Base-by-base conservation (phyloP, 2,113 vertebrate genomes). In the Colinus virginianus region DNA sequence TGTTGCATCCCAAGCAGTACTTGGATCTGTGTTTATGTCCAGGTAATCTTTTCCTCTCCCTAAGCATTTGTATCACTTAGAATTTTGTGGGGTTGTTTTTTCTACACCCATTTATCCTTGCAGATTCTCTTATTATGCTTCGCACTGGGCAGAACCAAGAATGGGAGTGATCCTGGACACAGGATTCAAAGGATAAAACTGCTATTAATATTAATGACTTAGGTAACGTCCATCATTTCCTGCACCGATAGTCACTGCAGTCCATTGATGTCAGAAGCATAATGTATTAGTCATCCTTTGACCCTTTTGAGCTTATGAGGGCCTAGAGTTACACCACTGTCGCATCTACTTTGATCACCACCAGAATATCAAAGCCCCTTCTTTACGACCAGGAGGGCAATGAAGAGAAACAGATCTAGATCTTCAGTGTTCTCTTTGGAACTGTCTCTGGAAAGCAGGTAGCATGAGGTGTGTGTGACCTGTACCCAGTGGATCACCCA, bases 381-480 rank as follows among this genome's bases (percentile, higher is more conserved):
- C 62, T 69, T 5, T 38, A 13, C 3, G 22, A 17, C 28, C n/a
- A 13, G 8, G 53, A 76, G 20, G 61, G 15, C 43, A 20, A 2
- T 14, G 0, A 9, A 68, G 34, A 64, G 28, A 70, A 91, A 68
- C 21, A 30, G 88, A 70, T 43, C 16, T 20, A 7, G 5, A 25
- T 79, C 28, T 84, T 86, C 56, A 19, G 63, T 32, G 63, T 22
- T 34, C 15, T 30, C 48, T 71, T 72, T 40, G 45, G 67, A 13
- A 21, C 20, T 15, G 3, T 20, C 51, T n/a, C 23, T 61, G 72
- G 61, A 38, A 79, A 74, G 63, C 78, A 45, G 1, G 69, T 26
- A 30, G 34, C 34, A 13, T 21, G 46, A 0, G 0, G 1, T 19
- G 45, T 19, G 1, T 19, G 45, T 19, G 63, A 28, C 11, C 2